These are phyloP conservation scores for Caerostris extrusa DNA, from an alignment of 1,140 invertebrate genomes.

Conservation along the genomic window DNA sequence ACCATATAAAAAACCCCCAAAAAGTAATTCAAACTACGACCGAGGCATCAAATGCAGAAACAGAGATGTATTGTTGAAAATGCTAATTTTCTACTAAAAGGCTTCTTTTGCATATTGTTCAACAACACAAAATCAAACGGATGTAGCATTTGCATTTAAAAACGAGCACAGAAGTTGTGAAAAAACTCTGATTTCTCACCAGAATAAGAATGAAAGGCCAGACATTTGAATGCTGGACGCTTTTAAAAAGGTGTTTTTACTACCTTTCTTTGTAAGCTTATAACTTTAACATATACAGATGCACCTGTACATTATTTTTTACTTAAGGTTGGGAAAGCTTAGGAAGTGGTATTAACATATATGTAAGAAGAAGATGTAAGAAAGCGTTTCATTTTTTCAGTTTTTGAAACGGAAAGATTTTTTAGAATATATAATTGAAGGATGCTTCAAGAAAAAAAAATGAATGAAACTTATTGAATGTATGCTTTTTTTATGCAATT, in stretches of 20 bases:
- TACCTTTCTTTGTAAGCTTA: no score
- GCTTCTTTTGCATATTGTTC: background rate
- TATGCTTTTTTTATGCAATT: no score
- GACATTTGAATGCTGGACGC: background rate
- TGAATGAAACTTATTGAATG: no score
- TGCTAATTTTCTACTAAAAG: background rate
- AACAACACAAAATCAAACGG: background rate
- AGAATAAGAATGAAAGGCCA: background rate
- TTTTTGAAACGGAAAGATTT: no score
- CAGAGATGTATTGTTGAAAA: background rate
- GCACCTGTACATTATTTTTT: no score
- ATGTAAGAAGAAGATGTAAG: no score
- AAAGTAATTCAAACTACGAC: background rate
- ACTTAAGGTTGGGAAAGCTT: no score
- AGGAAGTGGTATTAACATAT: no score
- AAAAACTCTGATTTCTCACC: background rate
- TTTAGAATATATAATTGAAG: no score
- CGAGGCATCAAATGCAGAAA: background rate
- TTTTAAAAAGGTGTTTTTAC: background rate
- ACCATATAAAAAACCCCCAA: background rate
- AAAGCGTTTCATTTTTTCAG: no score
- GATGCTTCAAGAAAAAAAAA: no score
- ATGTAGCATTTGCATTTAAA: background rate
- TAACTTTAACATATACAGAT: no score
- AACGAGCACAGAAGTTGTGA: background rate